These are phyloP conservation scores for Campodea augens DNA, from an alignment of 1,140 invertebrate species.

Conservation along the genomic window DNA sequence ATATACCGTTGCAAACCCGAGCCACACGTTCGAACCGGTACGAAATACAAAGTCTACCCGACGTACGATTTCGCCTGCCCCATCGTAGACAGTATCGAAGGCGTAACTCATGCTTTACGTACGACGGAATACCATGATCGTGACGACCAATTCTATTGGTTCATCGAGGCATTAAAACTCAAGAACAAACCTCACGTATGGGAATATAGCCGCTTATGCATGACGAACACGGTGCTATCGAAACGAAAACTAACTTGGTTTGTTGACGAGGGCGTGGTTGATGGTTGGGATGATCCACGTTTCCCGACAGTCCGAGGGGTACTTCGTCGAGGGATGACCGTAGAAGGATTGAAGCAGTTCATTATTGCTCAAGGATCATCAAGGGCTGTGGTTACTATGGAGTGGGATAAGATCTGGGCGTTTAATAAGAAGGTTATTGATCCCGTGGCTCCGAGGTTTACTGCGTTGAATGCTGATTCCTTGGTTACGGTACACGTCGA, in stretches of 20 bases:
- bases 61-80: conserved; percentile 99
- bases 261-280: conserved; percentile 77
- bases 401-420: conserved; percentile 99
- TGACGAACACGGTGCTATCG: conserved; percentile 94
- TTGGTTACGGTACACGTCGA: conserved; percentile 51
- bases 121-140: conserved; percentile 98
- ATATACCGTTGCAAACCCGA: conserved; percentile 98
- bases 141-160: conserved; percentile 96
- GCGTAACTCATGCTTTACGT: conserved; percentile 88
- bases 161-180: conserved; percentile 66
- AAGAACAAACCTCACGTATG: conserved; percentile 87
- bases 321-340: conserved; percentile 86
- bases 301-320: conserved; percentile 97
- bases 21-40: conserved; percentile 75
- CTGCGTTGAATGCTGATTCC: conserved; percentile 47
- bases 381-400: conserved; percentile 93
- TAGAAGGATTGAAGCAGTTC: conserved; percentile 91
- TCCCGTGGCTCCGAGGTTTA: conserved; percentile 76
- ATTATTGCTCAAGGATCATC: conserved; percentile 98
- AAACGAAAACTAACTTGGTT: conserved; percentile 97
- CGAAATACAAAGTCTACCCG: conserved; percentile 96
- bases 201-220: conserved; percentile 87
- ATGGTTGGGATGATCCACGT: conserved; percentile 98
- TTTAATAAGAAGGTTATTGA: conserved; percentile 98
- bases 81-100: conserved; percentile 92